phyloP scores from a whole-genome alignment of 2,113 vertebrate genomes.

The Mirounga angustirostris region DNA sequence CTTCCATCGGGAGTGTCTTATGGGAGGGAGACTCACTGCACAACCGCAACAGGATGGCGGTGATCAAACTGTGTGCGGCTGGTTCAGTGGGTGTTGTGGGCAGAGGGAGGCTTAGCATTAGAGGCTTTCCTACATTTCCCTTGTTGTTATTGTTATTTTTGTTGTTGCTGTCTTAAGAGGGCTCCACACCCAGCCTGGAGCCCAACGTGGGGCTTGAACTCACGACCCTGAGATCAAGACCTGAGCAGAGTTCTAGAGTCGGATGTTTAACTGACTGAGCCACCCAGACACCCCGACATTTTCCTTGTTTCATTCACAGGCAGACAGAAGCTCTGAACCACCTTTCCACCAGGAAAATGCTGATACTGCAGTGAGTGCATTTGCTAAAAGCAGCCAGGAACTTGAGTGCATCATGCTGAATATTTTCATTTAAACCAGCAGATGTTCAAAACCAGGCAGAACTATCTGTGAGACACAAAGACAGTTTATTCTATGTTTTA shows the following conservation, averaged over 20 bases:
- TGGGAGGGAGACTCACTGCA: too few relatives aligned
- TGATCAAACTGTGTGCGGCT: accelerated
- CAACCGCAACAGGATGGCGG: accelerated
- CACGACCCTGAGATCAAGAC: neutral
- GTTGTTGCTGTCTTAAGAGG: neutral
- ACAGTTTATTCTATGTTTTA: neutral
- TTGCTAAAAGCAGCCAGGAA: neutral
- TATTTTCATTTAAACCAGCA: neutral
- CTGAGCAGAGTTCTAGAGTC: neutral
- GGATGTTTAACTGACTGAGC: neutral
- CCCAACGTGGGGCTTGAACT: neutral
- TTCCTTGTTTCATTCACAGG: neutral
- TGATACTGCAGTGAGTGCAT: accelerated
- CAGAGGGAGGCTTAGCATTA: neutral
- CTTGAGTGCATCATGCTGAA: neutral
- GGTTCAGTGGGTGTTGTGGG: accelerated
- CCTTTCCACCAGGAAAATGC: neutral
- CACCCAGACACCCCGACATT: neutral
- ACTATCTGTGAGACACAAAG: too few relatives aligned
- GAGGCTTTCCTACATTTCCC: neutral
- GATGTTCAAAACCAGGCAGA: neutral
- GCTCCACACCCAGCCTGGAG: neutral
- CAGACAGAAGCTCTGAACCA: neutral
- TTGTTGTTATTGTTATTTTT: neutral
- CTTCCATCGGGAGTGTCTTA: neutral